A percentile compares a stretch with the other conserved stretches of the same genome.
phyloP scores from a whole-genome alignment of 2,888 invertebrate genomes.

The Eupithecia insigniata region DNA sequence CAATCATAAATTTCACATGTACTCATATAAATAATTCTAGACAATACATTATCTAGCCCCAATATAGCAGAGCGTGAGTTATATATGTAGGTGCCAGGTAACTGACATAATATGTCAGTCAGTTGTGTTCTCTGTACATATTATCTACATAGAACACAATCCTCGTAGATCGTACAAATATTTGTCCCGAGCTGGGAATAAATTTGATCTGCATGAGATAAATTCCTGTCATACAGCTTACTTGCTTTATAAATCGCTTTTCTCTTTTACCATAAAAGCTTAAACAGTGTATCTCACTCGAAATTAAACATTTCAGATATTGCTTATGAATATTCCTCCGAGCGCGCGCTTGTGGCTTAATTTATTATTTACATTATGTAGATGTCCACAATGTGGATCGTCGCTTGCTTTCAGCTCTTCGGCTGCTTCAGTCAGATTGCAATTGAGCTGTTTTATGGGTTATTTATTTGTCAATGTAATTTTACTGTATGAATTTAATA shows the following conservation, averaged over 20 bases:
- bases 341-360: constrained; percentile 50
- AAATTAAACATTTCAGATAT: constrained; percentile 60
- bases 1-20: too few relatives aligned
- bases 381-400: constrained; percentile 41
- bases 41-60: too few relatives aligned
- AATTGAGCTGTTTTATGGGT: constrained; percentile 20
- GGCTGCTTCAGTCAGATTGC: constrained; percentile 19
- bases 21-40: too few relatives aligned
- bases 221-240: neutral
- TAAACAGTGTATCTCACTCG: constrained; percentile 45
- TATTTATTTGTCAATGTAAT: neutral
- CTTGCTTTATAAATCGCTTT: constrained; percentile 13
- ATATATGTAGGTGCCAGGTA: too few relatives aligned
- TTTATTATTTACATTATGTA: constrained; percentile 50
- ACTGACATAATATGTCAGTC: too few relatives aligned
- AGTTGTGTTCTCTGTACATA: too few relatives aligned
- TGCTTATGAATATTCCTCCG: constrained; percentile 53
- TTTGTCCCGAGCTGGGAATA: neutral
- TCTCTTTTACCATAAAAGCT: constrained; percentile 20
- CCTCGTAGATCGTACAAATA: neutral
- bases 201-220: neutral
- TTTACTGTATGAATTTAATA: neutral
- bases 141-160: too few relatives aligned
- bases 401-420: constrained; percentile 12
- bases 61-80: too few relatives aligned